Conservation (phyloP, 2,888 invertebrate genomes). For the Drosophila infuscata region DNA sequence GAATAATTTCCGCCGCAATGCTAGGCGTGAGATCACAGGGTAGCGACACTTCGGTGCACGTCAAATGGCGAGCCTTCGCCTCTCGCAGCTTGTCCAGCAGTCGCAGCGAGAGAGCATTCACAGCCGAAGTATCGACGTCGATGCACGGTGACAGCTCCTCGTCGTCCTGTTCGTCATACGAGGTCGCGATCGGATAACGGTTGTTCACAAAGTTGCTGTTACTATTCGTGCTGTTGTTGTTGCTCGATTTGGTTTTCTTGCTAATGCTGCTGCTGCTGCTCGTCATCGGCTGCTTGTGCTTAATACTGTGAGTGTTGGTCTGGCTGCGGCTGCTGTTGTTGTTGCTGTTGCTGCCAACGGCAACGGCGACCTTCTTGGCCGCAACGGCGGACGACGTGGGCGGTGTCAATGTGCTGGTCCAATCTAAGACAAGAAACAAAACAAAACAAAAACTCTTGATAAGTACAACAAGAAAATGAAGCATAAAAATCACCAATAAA, state of each 20-base stretch:
- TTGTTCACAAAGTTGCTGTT: slow-evolving; percentile 14
- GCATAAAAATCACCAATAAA: slow-evolving; percentile 1
- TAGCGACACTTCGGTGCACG: slow-evolving; percentile 83
- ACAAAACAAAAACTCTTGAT: slow-evolving; percentile 40
- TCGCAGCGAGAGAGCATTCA: slow-evolving; percentile 69
- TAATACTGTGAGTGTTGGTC: slow-evolving; percentile 63
- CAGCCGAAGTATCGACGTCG: slow-evolving; percentile 59
- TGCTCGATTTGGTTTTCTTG: slow-evolving; percentile 71
- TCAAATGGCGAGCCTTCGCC: slow-evolving; percentile 81
- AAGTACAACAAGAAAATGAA: slow-evolving; percentile 46
- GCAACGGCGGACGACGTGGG: slow-evolving; percentile 48
- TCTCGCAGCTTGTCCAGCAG: slow-evolving; percentile 81
- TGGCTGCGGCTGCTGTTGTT: slow-evolving; percentile 31
- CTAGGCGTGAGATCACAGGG: slow-evolving; percentile 83
- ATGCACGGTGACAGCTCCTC: slow-evolving; percentile 33
- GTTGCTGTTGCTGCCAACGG: slow-evolving; percentile 26
- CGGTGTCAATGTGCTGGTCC: slow-evolving; percentile 78
- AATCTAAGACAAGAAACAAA: slow-evolving; percentile 68
- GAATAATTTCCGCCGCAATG: slow-evolving; percentile 82
- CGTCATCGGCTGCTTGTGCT: slow-evolving; percentile 63
- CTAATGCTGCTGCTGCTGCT: slow-evolving; percentile 52
- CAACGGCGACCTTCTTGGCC: slow-evolving; percentile 56
- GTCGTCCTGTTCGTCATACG: slow-evolving; percentile 44
- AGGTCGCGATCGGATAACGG: slow-evolving; percentile 33
- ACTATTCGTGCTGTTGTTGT: slow-evolving; percentile 27